Evolutionary conservation across 1,140 invertebrate species (phyloP).

Genomic region (Bombus sibiricus): DNA sequence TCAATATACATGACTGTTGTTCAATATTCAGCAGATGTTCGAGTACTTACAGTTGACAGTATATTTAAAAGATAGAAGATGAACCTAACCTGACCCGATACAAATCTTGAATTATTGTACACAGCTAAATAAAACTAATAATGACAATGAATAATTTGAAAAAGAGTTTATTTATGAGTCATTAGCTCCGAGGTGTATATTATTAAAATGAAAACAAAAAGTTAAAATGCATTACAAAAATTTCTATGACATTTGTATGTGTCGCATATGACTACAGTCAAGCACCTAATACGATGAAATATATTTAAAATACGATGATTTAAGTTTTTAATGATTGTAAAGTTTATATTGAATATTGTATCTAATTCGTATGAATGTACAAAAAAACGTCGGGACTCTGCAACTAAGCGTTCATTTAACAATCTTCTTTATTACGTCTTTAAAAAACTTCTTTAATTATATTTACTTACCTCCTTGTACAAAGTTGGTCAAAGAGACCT

Average conservation of each 20-base stretch:
- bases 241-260: constrained; percentile 26
- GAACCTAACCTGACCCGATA: background rate
- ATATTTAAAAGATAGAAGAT: background rate
- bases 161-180: constrained; percentile 25
- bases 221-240: constrained; percentile 7
- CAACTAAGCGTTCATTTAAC: constrained; percentile 48
- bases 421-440: constrained; percentile 33
- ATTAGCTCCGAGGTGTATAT: constrained; percentile 31
- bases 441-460: constrained; percentile 61
- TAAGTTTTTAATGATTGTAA: constrained; percentile 34
- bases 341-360: constrained; percentile 42
- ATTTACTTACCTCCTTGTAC: constrained; percentile 35
- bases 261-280: constrained; percentile 9
- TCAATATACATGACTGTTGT: no score
- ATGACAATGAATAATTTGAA: background rate
- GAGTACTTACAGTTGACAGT: background rate
- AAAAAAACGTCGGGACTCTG: constrained; percentile 53
- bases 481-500: constrained; percentile 56
- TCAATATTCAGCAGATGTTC: no score
- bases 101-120: background rate
- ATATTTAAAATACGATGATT: constrained; percentile 36
- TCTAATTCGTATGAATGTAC: constrained; percentile 61
- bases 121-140: background rate
- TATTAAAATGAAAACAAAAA: background rate
- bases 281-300: constrained; percentile 48